Base-by-base conservation (phyloP, 2,797 vertebrate species). In the Triplophysa yarkandensis region DNA sequence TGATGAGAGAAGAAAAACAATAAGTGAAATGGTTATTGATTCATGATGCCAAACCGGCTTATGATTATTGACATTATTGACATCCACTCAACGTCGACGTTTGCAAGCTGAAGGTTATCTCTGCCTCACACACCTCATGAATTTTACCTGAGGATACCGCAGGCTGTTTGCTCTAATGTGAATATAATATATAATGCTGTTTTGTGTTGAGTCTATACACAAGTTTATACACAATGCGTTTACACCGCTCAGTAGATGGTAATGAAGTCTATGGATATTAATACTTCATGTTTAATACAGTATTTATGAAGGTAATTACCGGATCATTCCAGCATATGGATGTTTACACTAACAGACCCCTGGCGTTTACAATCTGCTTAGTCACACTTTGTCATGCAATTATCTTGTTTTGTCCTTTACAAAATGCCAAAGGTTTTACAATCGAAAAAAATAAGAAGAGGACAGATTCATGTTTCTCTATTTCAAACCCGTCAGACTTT, bases 31-130 rank as follows among this genome's bases (percentile, higher is more conserved):
- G 2, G 30, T 27, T 50, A 62, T 46, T 27, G 19, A n/a, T 23
- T 41, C 13, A 62, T 36, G 28, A 78, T 84, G 82, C 77, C 82
- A 79, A 87, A 87, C 52, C 4, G 77, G 79, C 27, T 34, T 85
- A 55, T 85, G 85, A 90, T 87, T 90, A 85, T 91, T 88, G 87
- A 90, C 84, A 81, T 19, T 84, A 80, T 77, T 80, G 83, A 85
- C 80, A 78, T 83, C 82, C 82, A 81, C 44, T 84, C 86, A 85
- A 83, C 41, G 13, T 43, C 41, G 88, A 85, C 84, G 80, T 3
- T 11, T 2, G 55, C 4, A 82, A 87, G 78, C 85, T 58, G 44
- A 2, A 77, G 90, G 90, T 92, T 91, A 91, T 92, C 90, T n/a
- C 9, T 28, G 14, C 10, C 10, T 27, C 32, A 9, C 50, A 69